These are phyloP conservation scores for Clarias platycephalus DNA, from an alignment of 2,797 vertebrate species.

Conservation along the genomic window DNA sequence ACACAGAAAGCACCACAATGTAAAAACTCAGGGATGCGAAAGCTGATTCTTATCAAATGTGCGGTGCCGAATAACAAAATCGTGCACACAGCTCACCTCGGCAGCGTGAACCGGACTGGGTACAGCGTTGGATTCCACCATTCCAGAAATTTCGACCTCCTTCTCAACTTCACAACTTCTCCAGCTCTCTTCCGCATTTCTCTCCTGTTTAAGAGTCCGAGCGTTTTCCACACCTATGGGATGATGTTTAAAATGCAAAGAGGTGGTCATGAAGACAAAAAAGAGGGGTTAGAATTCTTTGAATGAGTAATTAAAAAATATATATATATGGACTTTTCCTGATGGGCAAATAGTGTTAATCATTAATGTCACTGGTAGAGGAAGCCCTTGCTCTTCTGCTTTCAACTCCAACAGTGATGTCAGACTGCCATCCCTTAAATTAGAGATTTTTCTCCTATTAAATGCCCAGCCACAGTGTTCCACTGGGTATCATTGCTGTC, in stretches of 20 bases:
- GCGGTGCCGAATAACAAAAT: neutral
- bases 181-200: conserved; percentile 50
- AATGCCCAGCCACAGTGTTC: neutral
- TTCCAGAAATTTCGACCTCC: conserved; percentile 40
- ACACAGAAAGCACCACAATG: neutral
- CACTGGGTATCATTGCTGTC: neutral
- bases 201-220: conserved; percentile 69
- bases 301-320: neutral
- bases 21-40: neutral
- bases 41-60: neutral
- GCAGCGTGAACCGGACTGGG: conserved; percentile 31
- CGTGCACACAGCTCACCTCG: conserved; percentile 49
- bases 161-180: conserved; percentile 54
- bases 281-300: neutral
- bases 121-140: conserved; percentile 40
- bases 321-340: neutral
- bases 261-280: neutral
- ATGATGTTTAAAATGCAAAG: neutral
- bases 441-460: neutral
- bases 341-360: neutral
- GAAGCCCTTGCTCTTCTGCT: neutral
- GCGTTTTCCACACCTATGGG: conserved; percentile 58
- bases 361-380: neutral
- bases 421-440: neutral
- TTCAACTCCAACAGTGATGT: neutral